A percentile compares a stretch with the other conserved stretches of the same genome.
phyloP scores from a whole-genome alignment of 2,113 vertebrate species.

The Oreochromis niloticus region DNA sequence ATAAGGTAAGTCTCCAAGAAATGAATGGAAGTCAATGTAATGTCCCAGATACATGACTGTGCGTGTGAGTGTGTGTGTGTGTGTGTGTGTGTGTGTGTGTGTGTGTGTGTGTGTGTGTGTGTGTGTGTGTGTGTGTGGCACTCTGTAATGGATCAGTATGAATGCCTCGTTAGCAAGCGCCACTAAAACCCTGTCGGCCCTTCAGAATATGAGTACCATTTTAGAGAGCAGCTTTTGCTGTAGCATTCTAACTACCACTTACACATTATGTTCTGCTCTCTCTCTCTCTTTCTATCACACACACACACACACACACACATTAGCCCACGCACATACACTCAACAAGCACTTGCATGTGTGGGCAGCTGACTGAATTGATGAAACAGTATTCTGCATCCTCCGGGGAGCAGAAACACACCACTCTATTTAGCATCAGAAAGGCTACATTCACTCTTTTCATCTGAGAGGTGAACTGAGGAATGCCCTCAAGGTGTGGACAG shows the following conservation, averaged over 20 bases:
- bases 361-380: constrained; percentile 66
- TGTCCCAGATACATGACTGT: not conserved
- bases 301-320: constrained; percentile 19
- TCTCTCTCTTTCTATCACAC: not conserved
- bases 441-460: constrained; percentile 54
- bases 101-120: not conserved
- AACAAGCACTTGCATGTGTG: constrained; percentile 69
- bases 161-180: constrained; percentile 64
- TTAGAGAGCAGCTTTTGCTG: constrained; percentile 60
- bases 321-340: constrained; percentile 52
- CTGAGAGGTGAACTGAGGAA: constrained; percentile 48
- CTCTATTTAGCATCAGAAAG: constrained; percentile 61
- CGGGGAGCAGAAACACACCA: constrained; percentile 52
- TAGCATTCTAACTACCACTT: constrained; percentile 60
- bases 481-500: constrained; percentile 57
- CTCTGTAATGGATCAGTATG: constrained; percentile 66
- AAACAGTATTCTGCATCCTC: constrained; percentile 60
- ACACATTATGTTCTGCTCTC: constrained; percentile 36
- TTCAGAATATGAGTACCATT: constrained; percentile 63
- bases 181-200: constrained; percentile 61
- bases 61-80: not conserved
- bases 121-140: not conserved
- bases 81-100: not conserved
- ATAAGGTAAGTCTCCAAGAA: not conserved
- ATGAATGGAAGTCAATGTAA: not conserved